Conservation (phyloP, 2,888 invertebrate species). For the Linhomoeus sp. region DNA sequence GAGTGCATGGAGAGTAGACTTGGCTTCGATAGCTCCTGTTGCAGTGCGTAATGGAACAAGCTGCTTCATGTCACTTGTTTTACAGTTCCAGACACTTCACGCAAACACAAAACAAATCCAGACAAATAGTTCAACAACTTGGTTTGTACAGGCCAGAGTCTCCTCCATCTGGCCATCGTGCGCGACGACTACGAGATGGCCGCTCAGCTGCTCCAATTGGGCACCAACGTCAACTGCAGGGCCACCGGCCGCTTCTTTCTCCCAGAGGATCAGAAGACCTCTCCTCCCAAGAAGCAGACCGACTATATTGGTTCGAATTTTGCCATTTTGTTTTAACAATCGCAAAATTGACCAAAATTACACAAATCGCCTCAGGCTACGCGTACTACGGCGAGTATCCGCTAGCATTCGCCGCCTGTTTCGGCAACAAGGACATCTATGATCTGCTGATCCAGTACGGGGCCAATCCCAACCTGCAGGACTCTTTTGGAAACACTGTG, state of each 20-base stretch:
- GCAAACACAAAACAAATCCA: neutral
- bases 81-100: neutral
- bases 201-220: slow-evolving; percentile 63
- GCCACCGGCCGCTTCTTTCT: slow-evolving; percentile 86
- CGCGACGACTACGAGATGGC: slow-evolving; percentile 87
- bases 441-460: slow-evolving; percentile 75
- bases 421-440: slow-evolving; percentile 88
- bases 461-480: slow-evolving; percentile 83
- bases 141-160: slow-evolving; percentile 51
- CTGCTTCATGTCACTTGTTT: no score
- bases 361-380: slow-evolving; percentile 40
- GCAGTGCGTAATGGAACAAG: no score
- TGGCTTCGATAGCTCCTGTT: no score
- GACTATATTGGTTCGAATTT: slow-evolving; percentile 55
- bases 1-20: no score
- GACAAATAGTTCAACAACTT: neutral
- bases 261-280: slow-evolving; percentile 73
- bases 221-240: slow-evolving; percentile 72
- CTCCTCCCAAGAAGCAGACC: slow-evolving; percentile 50
- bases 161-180: slow-evolving; percentile 82
- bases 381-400: slow-evolving; percentile 95
- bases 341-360: neutral
- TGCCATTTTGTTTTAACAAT: neutral
- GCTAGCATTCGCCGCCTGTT: slow-evolving; percentile 88
- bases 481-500: slow-evolving; percentile 90